These are phyloP conservation scores for Eupeodes latifasciatus DNA, from an alignment of 2,888 invertebrate genomes.

Conservation along the genomic window DNA sequence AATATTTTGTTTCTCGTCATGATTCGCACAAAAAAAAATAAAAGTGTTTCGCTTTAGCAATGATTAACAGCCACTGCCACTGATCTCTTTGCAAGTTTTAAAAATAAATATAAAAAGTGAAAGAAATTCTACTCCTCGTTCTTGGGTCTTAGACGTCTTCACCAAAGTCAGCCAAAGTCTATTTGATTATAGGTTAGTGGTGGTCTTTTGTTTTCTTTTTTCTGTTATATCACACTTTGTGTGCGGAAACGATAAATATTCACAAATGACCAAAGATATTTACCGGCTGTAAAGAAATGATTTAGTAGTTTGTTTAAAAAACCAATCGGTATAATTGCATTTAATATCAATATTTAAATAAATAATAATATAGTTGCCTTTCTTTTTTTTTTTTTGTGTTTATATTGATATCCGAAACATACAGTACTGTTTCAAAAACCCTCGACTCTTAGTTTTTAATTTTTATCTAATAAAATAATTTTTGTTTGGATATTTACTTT, in stretches of 20 bases:
- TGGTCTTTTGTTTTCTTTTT: neutral
- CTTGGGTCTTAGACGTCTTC: neutral
- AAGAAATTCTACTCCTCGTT: neutral
- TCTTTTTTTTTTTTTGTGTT: neutral
- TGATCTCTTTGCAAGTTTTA: conserved; percentile 9
- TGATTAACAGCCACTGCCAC: conserved; percentile 31
- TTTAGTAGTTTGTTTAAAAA: neutral
- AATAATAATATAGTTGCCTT: neutral
- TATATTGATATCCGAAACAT: neutral
- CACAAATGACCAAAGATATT: conserved; percentile 15
- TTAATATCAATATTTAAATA: conserved; percentile 2
- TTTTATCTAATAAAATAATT: too few species aligned
- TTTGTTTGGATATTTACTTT: too few species aligned
- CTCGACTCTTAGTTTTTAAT: too few species aligned
- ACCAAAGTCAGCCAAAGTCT: neutral
- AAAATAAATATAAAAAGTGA: conserved; percentile 26
- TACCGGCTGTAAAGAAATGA: neutral
- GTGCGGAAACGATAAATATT: conserved; percentile 14
- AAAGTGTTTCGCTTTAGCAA: conserved; percentile 8
- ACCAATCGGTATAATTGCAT: neutral
- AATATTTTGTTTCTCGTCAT: conserved; percentile 4
- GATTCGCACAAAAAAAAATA: neutral
- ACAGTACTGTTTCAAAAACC: neutral
- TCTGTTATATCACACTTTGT: neutral
- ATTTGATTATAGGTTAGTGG: neutral